Evolutionary conservation across 1,140 invertebrate species (phyloP).

Genomic region (Centruroides sculpturatus): DNA sequence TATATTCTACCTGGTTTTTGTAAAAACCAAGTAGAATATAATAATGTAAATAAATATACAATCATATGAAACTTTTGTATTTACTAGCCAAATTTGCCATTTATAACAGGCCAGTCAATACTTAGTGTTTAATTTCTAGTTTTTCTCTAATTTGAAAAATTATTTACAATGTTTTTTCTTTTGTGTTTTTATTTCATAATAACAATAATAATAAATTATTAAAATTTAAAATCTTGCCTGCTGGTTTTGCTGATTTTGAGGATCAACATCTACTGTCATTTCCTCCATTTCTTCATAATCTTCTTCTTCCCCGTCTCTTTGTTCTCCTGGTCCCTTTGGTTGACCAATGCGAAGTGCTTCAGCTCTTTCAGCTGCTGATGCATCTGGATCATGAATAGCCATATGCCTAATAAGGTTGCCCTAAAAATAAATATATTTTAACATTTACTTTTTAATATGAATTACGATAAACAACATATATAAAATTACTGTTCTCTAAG

Average conservation of each 20-base stretch:
- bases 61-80: too few species aligned
- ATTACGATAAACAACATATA: background rate
- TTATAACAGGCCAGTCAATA: too few species aligned
- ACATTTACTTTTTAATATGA: background rate
- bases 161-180: slow-evolving; percentile 3
- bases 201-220: slow-evolving; percentile 3
- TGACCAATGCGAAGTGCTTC: slow-evolving; percentile 61
- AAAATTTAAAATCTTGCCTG: background rate
- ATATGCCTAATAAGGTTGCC: slow-evolving; percentile 80
- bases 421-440: slow-evolving; percentile 6
- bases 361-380: slow-evolving; percentile 51
- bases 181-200: background rate
- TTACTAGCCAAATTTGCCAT: too few species aligned
- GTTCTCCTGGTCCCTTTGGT: slow-evolving; percentile 40
- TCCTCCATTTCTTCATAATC: slow-evolving; percentile 18
- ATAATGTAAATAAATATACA: too few species aligned
- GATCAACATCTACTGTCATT: background rate
- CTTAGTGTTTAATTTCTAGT: too few species aligned
- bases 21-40: too few species aligned
- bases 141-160: background rate
- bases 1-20: too few species aligned
- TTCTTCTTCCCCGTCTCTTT: slow-evolving; percentile 19
- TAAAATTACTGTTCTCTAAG: too few species aligned
- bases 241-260: slow-evolving; percentile 1
- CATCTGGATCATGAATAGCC: slow-evolving; percentile 75